phyloP scores from a whole-genome alignment of 2,113 vertebrate genomes.

The Chloropsis cyanopogon region DNA sequence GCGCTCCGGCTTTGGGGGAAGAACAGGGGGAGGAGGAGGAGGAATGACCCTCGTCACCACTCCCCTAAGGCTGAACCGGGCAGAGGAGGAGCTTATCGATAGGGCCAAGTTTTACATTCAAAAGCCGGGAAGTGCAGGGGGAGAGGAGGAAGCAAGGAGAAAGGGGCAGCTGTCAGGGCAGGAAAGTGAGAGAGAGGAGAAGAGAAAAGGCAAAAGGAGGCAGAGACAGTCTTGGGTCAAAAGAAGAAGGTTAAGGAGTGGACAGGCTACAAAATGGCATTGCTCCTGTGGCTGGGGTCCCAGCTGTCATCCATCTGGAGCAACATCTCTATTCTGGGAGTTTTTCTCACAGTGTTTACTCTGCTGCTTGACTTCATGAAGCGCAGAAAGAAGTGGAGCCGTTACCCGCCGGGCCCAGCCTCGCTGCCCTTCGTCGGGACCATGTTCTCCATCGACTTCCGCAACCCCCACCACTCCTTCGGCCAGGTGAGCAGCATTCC shows the following conservation, averaged over 20 bases:
- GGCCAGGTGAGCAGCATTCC: constrained; percentile 13
- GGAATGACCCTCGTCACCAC: background rate
- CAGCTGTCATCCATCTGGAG: background rate
- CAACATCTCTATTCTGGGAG: background rate
- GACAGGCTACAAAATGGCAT: background rate
- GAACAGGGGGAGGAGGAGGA: background rate
- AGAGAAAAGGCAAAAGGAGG: background rate
- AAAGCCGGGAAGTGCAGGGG: background rate
- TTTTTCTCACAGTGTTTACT: constrained; percentile 35
- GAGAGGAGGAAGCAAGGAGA: background rate
- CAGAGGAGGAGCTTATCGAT: background rate
- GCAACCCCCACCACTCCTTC: background rate
- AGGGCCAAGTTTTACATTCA: background rate
- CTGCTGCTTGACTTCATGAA: constrained; percentile 67
- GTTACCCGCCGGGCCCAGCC: constrained; percentile 52
- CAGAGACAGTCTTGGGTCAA: background rate
- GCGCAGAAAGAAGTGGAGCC: constrained; percentile 25
- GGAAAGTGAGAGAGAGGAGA: background rate
- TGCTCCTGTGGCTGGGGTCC: background rate
- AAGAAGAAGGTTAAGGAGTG: background rate
- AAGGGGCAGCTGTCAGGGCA: background rate
- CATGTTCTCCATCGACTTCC: constrained; percentile 46
- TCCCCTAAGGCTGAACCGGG: background rate
- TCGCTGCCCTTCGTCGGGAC: constrained; percentile 62
- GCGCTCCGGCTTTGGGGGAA: background rate